These are phyloP conservation scores for Brenthis daphne DNA, from an alignment of 2,888 invertebrate genomes.

Conservation along the genomic window DNA sequence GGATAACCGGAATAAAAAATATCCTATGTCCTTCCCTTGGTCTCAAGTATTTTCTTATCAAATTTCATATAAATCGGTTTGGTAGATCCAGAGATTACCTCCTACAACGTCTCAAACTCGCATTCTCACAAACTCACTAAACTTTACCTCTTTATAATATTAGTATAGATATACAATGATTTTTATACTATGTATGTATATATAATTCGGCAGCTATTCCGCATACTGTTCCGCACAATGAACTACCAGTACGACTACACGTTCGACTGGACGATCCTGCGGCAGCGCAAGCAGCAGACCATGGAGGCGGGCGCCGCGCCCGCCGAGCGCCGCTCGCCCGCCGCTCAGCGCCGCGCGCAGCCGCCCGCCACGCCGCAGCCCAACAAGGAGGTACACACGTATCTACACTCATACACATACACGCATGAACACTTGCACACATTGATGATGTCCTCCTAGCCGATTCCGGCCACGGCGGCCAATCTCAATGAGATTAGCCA, in stretches of 20 bases:
- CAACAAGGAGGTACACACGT: conserved; percentile 64
- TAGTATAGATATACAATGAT: too few species aligned
- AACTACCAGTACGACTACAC: conserved; percentile 99
- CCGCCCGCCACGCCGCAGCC: conserved; percentile 70
- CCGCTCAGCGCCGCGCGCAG: conserved; percentile 71
- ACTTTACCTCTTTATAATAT: too few species aligned
- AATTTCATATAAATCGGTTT: too few species aligned
- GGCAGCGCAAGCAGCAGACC: conserved; percentile 89
- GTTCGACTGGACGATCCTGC: conserved; percentile 99
- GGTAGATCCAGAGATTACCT: too few species aligned
- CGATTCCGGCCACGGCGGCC: too few species aligned
- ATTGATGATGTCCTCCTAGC: too few species aligned
- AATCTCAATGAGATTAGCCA: too few species aligned
- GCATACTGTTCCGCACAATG: conserved; percentile 99
- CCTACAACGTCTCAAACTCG: too few species aligned
- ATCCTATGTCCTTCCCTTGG: too few species aligned
- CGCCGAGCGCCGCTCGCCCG: conserved; percentile 72
- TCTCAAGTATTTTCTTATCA: too few species aligned
- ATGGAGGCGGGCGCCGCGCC: conserved; percentile 62
- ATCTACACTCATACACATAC: conserved; percentile 28
- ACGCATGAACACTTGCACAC: background rate
- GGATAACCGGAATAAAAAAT: too few species aligned
- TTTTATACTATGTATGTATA: background rate
- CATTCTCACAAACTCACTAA: too few species aligned
- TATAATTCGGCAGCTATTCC: conserved; percentile 86